Evolutionary conservation across 1,140 invertebrate species (phyloP).

Genomic region (Drosophila quadrilineata): DNA sequence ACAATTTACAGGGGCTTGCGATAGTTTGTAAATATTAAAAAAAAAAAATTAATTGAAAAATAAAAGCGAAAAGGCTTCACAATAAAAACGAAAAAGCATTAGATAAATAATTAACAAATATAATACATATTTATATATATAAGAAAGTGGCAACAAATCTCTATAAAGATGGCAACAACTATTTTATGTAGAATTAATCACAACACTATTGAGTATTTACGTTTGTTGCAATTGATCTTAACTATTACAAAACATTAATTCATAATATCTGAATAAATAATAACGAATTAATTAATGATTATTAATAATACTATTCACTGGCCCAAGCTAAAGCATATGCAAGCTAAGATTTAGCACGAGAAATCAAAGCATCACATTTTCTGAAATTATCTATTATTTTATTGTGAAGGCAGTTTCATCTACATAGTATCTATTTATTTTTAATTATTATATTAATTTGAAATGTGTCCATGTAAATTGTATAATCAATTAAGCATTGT

Average conservation of each 20-base stretch:
- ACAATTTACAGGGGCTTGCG: constrained; percentile 77
- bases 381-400: constrained; percentile 64
- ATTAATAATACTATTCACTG: constrained; percentile 8
- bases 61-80: constrained; percentile 9
- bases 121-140: too few relatives aligned
- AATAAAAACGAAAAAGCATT: constrained; percentile 15
- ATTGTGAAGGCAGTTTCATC: constrained; percentile 31
- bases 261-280: constrained; percentile 12
- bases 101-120: constrained; percentile 17
- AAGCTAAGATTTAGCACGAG: too few relatives aligned
- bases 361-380: constrained; percentile 61
- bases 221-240: constrained; percentile 61
- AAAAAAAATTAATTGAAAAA: too few relatives aligned
- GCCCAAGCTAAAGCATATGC: constrained; percentile 1
- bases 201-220: constrained; percentile 58
- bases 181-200: constrained; percentile 66
- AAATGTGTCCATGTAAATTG: constrained; percentile 39
- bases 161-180: constrained; percentile 42
- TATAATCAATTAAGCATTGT: constrained; percentile 26
- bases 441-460: constrained; percentile 11
- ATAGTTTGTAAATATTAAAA: constrained; percentile 66
- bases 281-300: constrained; percentile 14
- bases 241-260: constrained; percentile 37
- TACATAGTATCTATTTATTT: constrained; percentile 39
- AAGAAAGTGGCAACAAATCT: constrained; percentile 37